phyloP scores from a whole-genome alignment of 2,888 invertebrate genomes.

The Sinelater perroti region DNA sequence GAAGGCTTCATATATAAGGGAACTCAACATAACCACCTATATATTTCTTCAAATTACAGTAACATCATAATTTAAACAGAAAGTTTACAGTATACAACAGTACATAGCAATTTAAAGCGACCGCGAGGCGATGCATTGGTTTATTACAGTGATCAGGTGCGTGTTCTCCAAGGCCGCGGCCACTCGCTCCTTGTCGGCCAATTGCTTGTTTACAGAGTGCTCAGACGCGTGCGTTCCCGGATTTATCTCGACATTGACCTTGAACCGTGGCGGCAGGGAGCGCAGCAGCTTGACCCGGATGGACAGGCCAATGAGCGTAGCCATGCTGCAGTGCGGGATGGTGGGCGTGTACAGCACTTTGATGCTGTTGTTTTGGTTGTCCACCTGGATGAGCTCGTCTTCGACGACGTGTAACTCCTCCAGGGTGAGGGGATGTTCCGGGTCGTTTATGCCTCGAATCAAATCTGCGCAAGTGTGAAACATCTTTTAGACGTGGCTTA shows the following conservation, averaged over 20 bases:
- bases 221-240: slow-evolving; percentile 95
- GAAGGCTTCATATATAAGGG: too few relatives aligned
- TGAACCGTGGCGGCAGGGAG: slow-evolving; percentile 82
- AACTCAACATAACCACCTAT: too few relatives aligned
- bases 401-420: slow-evolving; percentile 96
- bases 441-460: slow-evolving; percentile 93
- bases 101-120: not conserved
- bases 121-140: slow-evolving; percentile 78
- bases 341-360: slow-evolving; percentile 93
- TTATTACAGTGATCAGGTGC: slow-evolving; percentile 90
- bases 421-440: slow-evolving; percentile 95
- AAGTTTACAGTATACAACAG: too few relatives aligned
- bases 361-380: slow-evolving; percentile 76
- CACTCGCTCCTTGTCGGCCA: slow-evolving; percentile 97
- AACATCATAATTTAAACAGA: too few relatives aligned
- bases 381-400: slow-evolving; percentile 79
- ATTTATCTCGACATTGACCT: slow-evolving; percentile 87
- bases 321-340: slow-evolving; percentile 99
- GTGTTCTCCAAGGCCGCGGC: slow-evolving; percentile 96
- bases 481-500: too few relatives aligned
- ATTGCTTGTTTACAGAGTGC: slow-evolving; percentile 93
- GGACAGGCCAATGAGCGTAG: slow-evolving; percentile 91
- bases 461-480: slow-evolving; percentile 68
- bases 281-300: slow-evolving; percentile 91
- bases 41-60: too few relatives aligned